Conservation (phyloP, 2,113 vertebrate genomes). For the Perca flavescens region DNA sequence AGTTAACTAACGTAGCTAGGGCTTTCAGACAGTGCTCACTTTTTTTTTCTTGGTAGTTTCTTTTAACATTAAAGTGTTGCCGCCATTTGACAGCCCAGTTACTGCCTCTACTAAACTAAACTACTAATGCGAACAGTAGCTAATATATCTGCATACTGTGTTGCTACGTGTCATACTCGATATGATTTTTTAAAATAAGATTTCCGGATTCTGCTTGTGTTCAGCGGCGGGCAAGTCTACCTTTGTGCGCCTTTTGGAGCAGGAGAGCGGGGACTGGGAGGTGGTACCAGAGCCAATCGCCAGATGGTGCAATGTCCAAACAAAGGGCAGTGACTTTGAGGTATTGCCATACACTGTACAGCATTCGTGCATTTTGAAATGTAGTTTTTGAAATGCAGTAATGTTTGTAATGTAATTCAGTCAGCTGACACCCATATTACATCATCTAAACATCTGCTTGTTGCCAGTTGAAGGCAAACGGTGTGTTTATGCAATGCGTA, state of each 20-base stretch:
- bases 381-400: no score
- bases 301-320: conserved; percentile 95
- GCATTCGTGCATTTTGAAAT: no score
- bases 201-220: conserved; percentile 3
- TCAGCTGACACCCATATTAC: background rate
- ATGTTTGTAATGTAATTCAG: background rate
- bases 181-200: background rate
- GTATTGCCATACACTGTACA: conserved; percentile 71
- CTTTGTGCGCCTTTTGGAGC: conserved; percentile 90
- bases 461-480: background rate
- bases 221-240: conserved; percentile 95
- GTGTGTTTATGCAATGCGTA: background rate
- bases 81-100: background rate
- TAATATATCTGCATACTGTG: background rate
- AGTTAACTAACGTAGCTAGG: no score
- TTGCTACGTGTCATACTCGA: accelerated
- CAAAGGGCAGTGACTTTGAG: conserved; percentile 86
- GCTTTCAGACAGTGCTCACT: background rate
- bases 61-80: background rate
- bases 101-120: accelerated
- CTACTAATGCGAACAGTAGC: no score
- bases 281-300: conserved; percentile 94
- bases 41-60: background rate
- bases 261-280: conserved; percentile 89
- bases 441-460: background rate